These are phyloP conservation scores for Halcyon chelicuti DNA, from an alignment of 2,797 vertebrate species.

Conservation along the genomic window DNA sequence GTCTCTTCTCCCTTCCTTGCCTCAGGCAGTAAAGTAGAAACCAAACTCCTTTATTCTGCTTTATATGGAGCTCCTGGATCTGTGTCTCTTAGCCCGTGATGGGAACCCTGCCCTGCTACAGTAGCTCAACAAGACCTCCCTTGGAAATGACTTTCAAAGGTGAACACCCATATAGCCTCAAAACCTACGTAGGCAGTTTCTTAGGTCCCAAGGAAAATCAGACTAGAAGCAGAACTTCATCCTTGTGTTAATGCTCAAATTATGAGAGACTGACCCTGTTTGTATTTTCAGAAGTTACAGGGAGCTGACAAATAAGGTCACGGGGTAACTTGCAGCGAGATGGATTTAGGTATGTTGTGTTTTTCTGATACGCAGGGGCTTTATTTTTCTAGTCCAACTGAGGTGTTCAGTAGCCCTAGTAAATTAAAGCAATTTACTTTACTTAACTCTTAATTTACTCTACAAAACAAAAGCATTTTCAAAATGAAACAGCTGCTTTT, in stretches of 20 bases:
- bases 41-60: not conserved
- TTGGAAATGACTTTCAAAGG: not conserved
- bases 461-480: not conserved
- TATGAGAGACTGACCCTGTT: not conserved
- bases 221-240: not conserved
- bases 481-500: not conserved
- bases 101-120: not conserved
- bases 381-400: not conserved
- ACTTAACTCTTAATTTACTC: not conserved
- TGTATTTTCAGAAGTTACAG: not conserved
- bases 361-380: not conserved
- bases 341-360: rapidly evolving
- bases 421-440: not conserved
- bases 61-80: not conserved
- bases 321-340: not conserved
- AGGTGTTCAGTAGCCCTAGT: not conserved
- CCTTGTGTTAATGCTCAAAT: not conserved
- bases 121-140: not conserved
- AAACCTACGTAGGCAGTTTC: not conserved
- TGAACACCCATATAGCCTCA: not conserved
- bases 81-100: not conserved
- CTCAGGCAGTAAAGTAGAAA: not conserved
- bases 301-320: not conserved
- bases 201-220: not conserved
- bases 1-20: not conserved